Evolutionary conservation across 2,113 vertebrate genomes (phyloP), one percentile per base, ranked within the genome.

Genomic region (Sylvilagus bachmani): DNA sequence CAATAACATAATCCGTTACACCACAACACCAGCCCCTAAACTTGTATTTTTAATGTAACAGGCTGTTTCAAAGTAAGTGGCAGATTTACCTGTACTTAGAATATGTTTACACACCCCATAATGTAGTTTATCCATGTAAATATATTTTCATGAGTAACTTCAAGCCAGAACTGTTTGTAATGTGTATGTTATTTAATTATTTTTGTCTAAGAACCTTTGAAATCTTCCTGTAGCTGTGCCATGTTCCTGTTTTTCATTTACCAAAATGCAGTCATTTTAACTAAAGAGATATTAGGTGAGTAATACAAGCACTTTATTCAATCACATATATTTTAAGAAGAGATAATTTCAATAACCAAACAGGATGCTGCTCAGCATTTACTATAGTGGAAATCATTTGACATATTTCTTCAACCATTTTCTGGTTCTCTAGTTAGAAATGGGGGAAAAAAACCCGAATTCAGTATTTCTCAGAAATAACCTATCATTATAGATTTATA

Each of bases 351-450:
- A 80, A 86, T 53, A 96, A 90, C 38, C 49, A 89, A 94, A 80
- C 80, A 96, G 84, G 90, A 87, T 90, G 44, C 14, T 92, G 49
- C 86, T 89, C 14, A 85, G 83, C 21, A 93, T 36, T 33, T 78
- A 87, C 25, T 93, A n/a, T 83, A 90, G 10, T 95, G 80, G 44
- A 93, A 95, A 93, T 89, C 29, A 69, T 85, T 84, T 82, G 55
- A 95, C 64, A 85, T 70, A 29, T 71, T 93, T 89, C 13, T 79
- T 93, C 85, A 78, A 79, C 11, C 67, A 95, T 89, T 95, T 84
- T 93, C 33, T 77, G 86, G 36, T 92, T 83, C 85, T 90, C 62
- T 71, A 89, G n/a, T 86, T 96, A 96, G n/a, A 96, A 96, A 0
- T 55, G 3, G 22, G 22, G 49, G 27, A 51, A 81, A 94, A 89